Evolutionary conservation across 2,113 vertebrate species (phyloP).

Genomic region (Rhadina sibilatrix): DNA sequence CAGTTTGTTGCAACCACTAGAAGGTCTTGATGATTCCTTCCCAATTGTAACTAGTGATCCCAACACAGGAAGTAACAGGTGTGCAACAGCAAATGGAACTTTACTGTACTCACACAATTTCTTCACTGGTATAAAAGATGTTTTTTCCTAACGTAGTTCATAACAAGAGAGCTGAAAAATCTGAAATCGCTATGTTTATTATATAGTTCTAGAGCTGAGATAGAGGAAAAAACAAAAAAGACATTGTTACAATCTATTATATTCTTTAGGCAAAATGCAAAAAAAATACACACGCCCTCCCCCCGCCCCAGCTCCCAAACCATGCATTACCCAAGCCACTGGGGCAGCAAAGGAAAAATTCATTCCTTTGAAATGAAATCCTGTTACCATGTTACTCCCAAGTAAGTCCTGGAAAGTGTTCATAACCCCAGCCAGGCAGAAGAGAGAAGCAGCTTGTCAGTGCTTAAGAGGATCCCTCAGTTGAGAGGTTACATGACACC

Average conservation of each 20-base stretch:
- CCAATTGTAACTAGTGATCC: not conserved
- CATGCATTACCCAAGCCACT: not conserved
- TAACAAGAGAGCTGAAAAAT: not conserved
- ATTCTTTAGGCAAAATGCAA: not conserved
- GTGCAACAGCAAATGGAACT: not conserved
- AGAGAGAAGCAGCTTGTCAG: not conserved
- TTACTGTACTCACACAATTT: not conserved
- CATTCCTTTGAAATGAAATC: not conserved
- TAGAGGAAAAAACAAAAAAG: not conserved
- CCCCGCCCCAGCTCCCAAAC: not conserved
- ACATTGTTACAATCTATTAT: not conserved
- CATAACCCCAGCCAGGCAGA: not conserved
- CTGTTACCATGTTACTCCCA: not conserved
- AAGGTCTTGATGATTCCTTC: not conserved
- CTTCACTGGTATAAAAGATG: not conserved
- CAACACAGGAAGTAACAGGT: not conserved
- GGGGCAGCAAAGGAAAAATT: not conserved
- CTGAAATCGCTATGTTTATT: not conserved
- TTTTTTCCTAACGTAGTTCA: not conserved
- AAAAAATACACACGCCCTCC: rapidly evolving
- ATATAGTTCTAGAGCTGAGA: not conserved
- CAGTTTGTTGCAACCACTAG: not conserved
- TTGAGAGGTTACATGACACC: conserved; percentile 14
- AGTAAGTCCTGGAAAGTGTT: not conserved
- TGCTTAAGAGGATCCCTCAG: not conserved